phyloP scores from a whole-genome alignment of 2,888 invertebrate species.

The Patella ulyssiponensis region DNA sequence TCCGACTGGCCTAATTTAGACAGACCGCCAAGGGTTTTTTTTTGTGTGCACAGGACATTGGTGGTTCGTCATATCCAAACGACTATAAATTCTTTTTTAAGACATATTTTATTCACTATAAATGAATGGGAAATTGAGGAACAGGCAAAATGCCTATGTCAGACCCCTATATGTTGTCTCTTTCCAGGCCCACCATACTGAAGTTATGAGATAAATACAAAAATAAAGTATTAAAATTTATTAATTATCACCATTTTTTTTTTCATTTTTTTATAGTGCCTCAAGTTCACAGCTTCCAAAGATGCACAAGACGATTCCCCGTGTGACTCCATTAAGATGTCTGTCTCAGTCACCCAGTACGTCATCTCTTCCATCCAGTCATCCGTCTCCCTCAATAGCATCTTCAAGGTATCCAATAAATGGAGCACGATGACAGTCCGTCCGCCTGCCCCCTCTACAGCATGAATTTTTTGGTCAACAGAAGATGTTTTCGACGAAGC shows the following conservation, averaged over 20 bases:
- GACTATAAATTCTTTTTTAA: too few species aligned
- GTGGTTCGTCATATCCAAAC: too few species aligned
- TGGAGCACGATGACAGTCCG: slow-evolving; percentile 58
- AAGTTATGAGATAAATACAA: slow-evolving; percentile 1
- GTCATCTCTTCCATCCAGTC: slow-evolving; percentile 10
- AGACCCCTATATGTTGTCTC: not conserved
- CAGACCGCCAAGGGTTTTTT: too few species aligned
- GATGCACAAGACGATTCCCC: slow-evolving; percentile 35
- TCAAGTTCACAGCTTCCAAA: slow-evolving; percentile 40
- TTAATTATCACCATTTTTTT: not conserved
- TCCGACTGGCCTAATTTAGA: too few species aligned
- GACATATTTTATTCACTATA: too few species aligned
- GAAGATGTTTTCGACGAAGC: too few species aligned
- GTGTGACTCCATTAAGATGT: slow-evolving; percentile 20
- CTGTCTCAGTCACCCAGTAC: slow-evolving; percentile 20
- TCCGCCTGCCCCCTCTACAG: slow-evolving; percentile 64
- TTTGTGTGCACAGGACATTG: too few species aligned
- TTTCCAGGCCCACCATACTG: not conserved
- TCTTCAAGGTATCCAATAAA: slow-evolving; percentile 25
- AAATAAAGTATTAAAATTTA: not conserved
- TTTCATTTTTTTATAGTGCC: slow-evolving; percentile 24
- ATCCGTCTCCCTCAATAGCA: slow-evolving; percentile 22
- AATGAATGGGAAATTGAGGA: too few species aligned
- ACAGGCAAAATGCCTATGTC: too few species aligned
- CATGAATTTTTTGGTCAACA: slow-evolving; percentile 42